Conservation (phyloP, 2,113 vertebrate genomes). For the Bujurquina vittata region DNA sequence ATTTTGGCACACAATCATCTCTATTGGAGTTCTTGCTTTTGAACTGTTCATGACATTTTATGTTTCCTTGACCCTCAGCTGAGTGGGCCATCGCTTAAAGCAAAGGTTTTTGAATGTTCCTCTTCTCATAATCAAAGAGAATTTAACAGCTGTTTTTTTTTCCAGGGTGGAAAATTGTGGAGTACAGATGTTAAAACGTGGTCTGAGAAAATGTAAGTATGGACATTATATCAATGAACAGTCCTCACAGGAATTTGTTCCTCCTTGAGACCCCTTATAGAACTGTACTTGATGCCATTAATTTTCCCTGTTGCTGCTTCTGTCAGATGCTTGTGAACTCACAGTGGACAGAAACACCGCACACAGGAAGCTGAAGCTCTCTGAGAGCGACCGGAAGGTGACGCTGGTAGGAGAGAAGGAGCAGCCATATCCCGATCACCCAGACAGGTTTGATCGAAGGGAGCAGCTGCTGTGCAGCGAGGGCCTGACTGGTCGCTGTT, state of each 20-base stretch:
- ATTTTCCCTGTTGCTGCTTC: not conserved
- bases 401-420: not conserved
- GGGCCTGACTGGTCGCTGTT: not conserved
- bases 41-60: no score
- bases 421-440: not conserved
- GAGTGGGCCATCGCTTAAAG: no score
- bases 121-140: not conserved
- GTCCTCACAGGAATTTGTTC: not conserved
- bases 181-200: not conserved
- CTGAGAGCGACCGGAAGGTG: not conserved
- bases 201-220: not conserved
- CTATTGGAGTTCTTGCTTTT: no score
- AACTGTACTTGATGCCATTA: not conserved
- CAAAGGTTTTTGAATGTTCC: not conserved
- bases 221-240: not conserved
- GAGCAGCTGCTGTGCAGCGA: slow-evolving; percentile 2
- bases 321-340: not conserved
- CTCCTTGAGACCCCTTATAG: not conserved
- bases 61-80: no score
- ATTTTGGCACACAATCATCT: no score
- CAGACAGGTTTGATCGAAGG: not conserved
- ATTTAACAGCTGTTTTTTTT: not conserved
- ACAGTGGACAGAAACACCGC: slow-evolving; percentile 1
- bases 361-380: slow-evolving; percentile 3
- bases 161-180: not conserved